Evolutionary conservation across 2,113 vertebrate genomes (phyloP).

Genomic region (Alligator sinensis): DNA sequence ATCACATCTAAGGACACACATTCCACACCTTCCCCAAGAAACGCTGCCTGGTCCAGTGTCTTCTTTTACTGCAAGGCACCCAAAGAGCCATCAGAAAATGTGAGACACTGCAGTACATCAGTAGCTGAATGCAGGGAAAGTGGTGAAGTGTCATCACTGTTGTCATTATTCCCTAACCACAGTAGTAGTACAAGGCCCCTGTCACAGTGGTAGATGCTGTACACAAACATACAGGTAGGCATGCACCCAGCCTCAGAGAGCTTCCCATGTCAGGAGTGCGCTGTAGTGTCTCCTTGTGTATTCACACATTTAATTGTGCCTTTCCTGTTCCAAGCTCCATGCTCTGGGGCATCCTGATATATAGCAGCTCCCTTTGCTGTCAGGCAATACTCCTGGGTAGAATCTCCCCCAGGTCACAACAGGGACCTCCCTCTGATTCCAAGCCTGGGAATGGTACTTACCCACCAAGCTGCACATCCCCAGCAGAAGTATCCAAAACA

Average conservation of each 20-base stretch:
- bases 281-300: neutral
- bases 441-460: constrained; percentile 21
- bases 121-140: neutral
- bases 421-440: neutral
- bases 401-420: neutral
- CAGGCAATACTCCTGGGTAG: neutral
- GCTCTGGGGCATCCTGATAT: neutral
- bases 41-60: neutral
- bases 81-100: neutral
- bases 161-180: neutral
- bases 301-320: neutral
- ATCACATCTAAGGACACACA: neutral
- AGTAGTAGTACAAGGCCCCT: neutral
- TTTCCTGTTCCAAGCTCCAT: neutral
- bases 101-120: neutral
- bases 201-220: too few relatives aligned
- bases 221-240: neutral
- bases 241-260: neutral
- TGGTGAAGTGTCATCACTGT: too few relatives aligned
- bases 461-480: neutral
- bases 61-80: neutral
- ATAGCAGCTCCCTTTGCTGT: too few relatives aligned
- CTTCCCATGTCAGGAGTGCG: neutral
- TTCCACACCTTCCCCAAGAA: neutral
- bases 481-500: constrained; percentile 20